phyloP scores from a whole-genome alignment of 1,140 invertebrate species.

The Philopotamus ludificatus region DNA sequence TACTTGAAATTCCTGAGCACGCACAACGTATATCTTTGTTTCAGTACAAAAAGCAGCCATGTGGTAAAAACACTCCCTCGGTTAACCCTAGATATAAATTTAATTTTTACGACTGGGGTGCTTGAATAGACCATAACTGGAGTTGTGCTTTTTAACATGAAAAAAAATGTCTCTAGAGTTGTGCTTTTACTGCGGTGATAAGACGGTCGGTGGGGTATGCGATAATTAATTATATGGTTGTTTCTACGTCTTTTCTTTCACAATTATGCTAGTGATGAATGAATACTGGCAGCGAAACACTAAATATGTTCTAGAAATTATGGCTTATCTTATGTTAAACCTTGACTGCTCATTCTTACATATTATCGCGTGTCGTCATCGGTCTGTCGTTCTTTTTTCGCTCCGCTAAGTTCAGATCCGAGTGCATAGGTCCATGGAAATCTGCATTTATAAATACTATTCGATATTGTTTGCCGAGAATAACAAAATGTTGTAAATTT shows the following conservation, averaged over 20 bases:
- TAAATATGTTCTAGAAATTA: too few species aligned
- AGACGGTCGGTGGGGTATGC: neutral
- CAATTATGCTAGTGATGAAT: too few species aligned
- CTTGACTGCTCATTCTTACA: too few species aligned
- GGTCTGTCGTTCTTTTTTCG: too few species aligned
- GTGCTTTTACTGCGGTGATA: neutral
- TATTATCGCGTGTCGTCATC: too few species aligned
- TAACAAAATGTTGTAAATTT: neutral
- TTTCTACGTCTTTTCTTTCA: slow-evolving; percentile 1
- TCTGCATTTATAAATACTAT: neutral
- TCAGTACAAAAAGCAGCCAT: slow-evolving; percentile 7
- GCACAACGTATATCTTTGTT: slow-evolving; percentile 1
- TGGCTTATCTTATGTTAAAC: too few species aligned
- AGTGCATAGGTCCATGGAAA: neutral
- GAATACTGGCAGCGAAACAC: too few species aligned
- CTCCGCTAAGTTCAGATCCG: too few species aligned
- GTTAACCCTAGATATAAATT: slow-evolving; percentile 24
- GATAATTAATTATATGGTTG: neutral
- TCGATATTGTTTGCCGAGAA: neutral
- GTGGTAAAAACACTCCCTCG: slow-evolving; percentile 19
- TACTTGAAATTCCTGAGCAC: slow-evolving; percentile 2
- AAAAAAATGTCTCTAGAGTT: neutral
- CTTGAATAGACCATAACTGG: slow-evolving; percentile 9
- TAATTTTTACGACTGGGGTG: slow-evolving; percentile 10
- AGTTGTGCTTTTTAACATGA: slow-evolving; percentile 12